Evolutionary conservation across 2,888 invertebrate genomes (phyloP), one percentile per base, ranked within the genome.

Genomic region (Sclerodermus sp.): DNA sequence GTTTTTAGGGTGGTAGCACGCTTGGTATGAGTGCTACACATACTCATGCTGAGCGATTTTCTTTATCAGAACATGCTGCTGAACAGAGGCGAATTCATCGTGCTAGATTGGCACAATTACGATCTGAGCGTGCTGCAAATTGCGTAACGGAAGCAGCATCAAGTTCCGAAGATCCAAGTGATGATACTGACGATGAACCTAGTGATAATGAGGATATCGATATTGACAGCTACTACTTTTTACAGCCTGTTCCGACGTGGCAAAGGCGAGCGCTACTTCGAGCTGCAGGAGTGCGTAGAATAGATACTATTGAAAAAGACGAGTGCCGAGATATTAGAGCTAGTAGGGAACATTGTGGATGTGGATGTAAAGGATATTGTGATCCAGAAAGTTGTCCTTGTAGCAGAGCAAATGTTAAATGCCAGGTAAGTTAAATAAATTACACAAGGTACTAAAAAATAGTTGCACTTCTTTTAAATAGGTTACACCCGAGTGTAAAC

Each of bases 301-400:
- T 97, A 68, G 97, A 97, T 79, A 87, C 90, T 2, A 80, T 86
- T 52, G 97, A 97, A 80, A 96, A 96, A 78, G 93, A 94, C 73
- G 95, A 96, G 71, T 97, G 97, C 76, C 85, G 92, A 47, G 89
- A 92, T 62, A 96, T 98, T 64, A 84, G 96, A 57, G 87, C 90
- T 18, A 95, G 95, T 5, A 83, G 96, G 14, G 96, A 97, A 76
- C 90, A 92, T 68, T 96, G 96, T 78, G 96, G 96, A 37, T 96
- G 96, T 77, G 88, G 89, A 41, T 96, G 96, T 75, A 90, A 93
- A 78, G 91, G 91, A 44, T 89, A 89, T 72, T 98, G 98, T 80
- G 93, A 95, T 81, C 97, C 97, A 1, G 95, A 95, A 68, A 93
- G 89, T 16, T 98, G 98, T 78, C 89, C 91, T 13, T 98, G 98